Base-by-base conservation (phyloP, 92 coral and sea anemone species). In the Metridium senile region DNA sequence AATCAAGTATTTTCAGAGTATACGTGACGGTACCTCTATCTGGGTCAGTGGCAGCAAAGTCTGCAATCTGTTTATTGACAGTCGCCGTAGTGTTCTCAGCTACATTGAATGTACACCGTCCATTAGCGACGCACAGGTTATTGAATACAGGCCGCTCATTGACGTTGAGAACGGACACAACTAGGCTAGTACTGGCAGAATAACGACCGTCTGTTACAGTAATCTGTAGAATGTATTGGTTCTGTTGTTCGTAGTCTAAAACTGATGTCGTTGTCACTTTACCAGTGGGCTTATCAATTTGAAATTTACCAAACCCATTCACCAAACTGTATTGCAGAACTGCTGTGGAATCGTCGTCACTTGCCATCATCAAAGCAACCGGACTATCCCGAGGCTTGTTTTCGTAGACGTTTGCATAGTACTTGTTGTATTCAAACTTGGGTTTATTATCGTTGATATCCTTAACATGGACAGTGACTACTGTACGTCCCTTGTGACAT, bases 401-500 rank as follows among this genome's bases (percentile, higher is more conserved):
- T 65, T 92, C 97, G 11, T 33, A 46, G 33, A 92, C 69, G 13
- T 58, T 66, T 0, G 81, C 89, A 0, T 76, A 58, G 33, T 91
- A 89, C 62, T 53, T 68, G 0, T 65, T 32, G n/a, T 25, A 22
- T 0, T 58, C 32, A 34, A 92, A 92, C 21, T 18, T 1, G 11
- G 97, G 97, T 0, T 61, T 0, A 34, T 92, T 71, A 32, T 92
- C 97, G 58, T 92, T 92, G 16, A 54, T 84, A 35, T 92, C 97
- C 1, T 58, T 51, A 0, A 92, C 91, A 26, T 66, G 25, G 9
- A 92, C 89, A 0, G 71, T 68, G 21, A 92, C 91, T 27, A 84
- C 85, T 1, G 97, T 87, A 11, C 99, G 84, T n/a, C 99, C 97
- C 58, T 90, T 93, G 68, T 92, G 97, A 9, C 97, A 92, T 8